Conservation (phyloP, 2,113 vertebrate genomes). For the Sakesphorus luctuosus region DNA sequence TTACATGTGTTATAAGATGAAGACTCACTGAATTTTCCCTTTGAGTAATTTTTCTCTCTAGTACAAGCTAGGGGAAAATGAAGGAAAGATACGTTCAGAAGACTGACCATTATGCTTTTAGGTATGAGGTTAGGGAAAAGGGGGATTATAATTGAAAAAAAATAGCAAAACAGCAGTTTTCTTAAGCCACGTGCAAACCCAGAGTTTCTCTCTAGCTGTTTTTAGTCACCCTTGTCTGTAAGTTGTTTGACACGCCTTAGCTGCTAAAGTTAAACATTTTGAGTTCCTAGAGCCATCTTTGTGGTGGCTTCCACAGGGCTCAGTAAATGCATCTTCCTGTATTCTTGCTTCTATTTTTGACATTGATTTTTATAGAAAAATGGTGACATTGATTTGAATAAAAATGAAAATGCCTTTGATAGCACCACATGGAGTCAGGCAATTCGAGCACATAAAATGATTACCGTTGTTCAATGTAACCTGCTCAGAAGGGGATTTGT, state of each 20-base stretch:
- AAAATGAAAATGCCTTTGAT: conserved; percentile 56
- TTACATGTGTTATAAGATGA: fast-evolving
- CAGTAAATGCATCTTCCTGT: background rate
- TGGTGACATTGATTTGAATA: conserved; percentile 50
- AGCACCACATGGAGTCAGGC: conserved; percentile 28
- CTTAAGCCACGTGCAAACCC: background rate
- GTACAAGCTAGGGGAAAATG: background rate
- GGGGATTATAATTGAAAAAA: background rate
- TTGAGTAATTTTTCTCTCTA: background rate
- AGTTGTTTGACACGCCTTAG: background rate
- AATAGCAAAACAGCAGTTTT: background rate
- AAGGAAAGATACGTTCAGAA: background rate
- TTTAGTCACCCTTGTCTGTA: background rate
- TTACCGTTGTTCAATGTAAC: background rate
- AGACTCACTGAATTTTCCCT: background rate
- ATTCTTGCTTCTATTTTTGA: background rate
- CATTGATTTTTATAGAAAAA: conserved; percentile 23
- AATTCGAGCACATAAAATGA: conserved; percentile 40
- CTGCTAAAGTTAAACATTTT: background rate
- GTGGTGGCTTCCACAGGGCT: background rate
- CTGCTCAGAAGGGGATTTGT: background rate
- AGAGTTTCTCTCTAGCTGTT: background rate
- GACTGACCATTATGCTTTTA: background rate
- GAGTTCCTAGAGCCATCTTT: background rate
- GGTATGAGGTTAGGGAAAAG: background rate